A percentile compares a stretch with the other conserved stretches of the same genome.
Evolutionary conservation across 1,140 invertebrate genomes (phyloP).

Genomic region (Cyclargus thomasi): DNA sequence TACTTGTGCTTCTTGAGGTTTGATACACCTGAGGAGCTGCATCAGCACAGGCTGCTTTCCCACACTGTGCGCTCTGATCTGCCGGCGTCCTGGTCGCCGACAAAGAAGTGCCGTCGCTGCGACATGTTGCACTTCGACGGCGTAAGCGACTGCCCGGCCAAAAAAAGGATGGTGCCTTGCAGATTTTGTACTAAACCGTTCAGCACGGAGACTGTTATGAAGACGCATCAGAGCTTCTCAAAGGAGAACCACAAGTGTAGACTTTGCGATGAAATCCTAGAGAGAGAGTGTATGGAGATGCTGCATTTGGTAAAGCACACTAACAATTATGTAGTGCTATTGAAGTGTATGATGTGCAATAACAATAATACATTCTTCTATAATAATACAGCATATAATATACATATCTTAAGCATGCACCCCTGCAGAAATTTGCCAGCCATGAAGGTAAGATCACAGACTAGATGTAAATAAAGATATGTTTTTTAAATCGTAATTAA

Average conservation of each 20-base stretch:
- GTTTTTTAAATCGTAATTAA: too few species aligned
- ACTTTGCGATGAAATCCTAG: conserved; percentile 22
- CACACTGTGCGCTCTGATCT: background rate
- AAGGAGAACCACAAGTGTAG: conserved; percentile 11
- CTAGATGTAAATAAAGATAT: too few species aligned
- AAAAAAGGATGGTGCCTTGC: conserved; percentile 11
- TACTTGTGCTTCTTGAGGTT: conserved; percentile 17
- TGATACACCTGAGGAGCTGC: background rate
- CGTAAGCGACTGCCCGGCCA: background rate
- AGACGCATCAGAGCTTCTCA: conserved; percentile 17
- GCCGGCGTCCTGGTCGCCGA: background rate
- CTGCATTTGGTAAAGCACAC: conserved; percentile 32
- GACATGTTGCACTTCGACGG: background rate
- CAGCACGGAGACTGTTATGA: conserved; percentile 3
- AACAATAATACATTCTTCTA: conserved; percentile 5
- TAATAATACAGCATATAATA: background rate
- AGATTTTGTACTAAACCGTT: conserved; percentile 25
- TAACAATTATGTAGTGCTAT: conserved; percentile 24
- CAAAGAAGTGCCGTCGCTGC: background rate
- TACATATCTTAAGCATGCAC: background rate
- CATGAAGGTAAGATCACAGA: background rate
- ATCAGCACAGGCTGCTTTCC: background rate
- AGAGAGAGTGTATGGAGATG: conserved; percentile 27
- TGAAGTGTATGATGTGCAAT: conserved; percentile 26
- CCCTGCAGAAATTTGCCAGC: background rate